Evolutionary conservation across 2,888 invertebrate species (phyloP).

Genomic region (Corbicula japonica): DNA sequence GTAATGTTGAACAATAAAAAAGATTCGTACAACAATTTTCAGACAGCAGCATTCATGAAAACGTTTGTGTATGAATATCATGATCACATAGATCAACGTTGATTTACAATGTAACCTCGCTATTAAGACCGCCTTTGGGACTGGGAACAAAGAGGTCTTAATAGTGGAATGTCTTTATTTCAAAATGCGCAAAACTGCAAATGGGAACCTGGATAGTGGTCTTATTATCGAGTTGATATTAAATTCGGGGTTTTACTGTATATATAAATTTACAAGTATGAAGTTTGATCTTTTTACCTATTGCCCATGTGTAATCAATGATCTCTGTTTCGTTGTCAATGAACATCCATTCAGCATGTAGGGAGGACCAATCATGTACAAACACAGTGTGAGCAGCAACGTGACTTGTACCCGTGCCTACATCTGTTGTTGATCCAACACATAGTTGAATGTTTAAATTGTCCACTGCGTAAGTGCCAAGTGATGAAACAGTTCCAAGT

Average conservation of each 20-base stretch:
- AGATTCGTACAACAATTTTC: neutral
- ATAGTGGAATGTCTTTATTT: neutral
- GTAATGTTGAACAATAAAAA: neutral
- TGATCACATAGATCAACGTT: too few species aligned
- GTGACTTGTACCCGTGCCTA: slow-evolving; percentile 17
- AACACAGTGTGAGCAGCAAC: slow-evolving; percentile 43
- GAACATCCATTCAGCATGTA: slow-evolving; percentile 57
- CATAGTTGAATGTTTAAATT: slow-evolving; percentile 27
- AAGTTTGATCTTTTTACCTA: slow-evolving; percentile 35
- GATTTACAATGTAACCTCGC: too few species aligned
- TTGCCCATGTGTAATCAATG: slow-evolving; percentile 57
- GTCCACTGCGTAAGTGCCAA: slow-evolving; percentile 44
- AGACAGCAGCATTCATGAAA: neutral
- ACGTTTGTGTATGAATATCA: too few species aligned
- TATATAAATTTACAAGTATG: neutral
- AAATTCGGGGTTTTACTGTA: neutral
- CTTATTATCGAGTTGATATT: neutral
- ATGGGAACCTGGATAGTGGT: neutral
- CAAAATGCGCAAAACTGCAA: neutral
- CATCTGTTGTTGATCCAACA: neutral
- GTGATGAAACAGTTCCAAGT: slow-evolving; percentile 20
- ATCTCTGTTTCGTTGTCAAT: slow-evolving; percentile 46
- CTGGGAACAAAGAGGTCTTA: neutral
- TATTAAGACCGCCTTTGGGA: too few species aligned
- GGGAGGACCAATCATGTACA: slow-evolving; percentile 57